These are phyloP conservation scores for Propsilocerus akamusi DNA, from an alignment of 1,140 invertebrate species.

Conservation along the genomic window DNA sequence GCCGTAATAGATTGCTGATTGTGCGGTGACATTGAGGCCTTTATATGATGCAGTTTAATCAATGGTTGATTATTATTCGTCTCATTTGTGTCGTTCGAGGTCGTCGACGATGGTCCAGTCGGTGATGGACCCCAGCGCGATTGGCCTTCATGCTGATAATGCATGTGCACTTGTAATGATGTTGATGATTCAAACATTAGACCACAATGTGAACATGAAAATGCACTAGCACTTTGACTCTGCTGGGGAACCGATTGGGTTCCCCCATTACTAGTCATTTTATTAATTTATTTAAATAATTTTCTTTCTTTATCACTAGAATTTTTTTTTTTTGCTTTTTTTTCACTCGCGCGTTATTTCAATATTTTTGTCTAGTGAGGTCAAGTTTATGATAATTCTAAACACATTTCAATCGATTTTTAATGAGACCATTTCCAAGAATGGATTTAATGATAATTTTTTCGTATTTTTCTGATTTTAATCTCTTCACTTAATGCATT, in stretches of 20 bases:
- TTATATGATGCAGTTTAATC: background rate
- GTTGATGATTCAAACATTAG: slow-evolving; percentile 2
- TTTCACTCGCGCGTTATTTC: background rate
- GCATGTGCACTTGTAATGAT: slow-evolving; percentile 7
- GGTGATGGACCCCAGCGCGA: slow-evolving; percentile 4
- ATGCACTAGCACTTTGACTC: background rate
- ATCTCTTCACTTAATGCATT: background rate
- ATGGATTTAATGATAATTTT: background rate
- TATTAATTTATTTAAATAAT: background rate
- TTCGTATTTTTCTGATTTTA: background rate
- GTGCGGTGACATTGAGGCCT: background rate
- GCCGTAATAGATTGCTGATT: slow-evolving; percentile 19
- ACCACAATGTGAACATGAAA: slow-evolving; percentile 2
- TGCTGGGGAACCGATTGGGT: slow-evolving; percentile 3
- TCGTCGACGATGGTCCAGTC: background rate
- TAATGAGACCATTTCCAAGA: background rate
- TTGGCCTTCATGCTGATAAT: slow-evolving; percentile 5
- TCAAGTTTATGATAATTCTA: too few species aligned
- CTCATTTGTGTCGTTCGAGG: slow-evolving; percentile 6
- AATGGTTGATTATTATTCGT: slow-evolving; percentile 6
- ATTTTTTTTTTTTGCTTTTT: background rate
- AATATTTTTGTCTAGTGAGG: too few species aligned
- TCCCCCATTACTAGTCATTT: slow-evolving; percentile 5
- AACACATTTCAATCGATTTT: slow-evolving; percentile 1
- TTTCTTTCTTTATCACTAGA: background rate